phyloP scores from a whole-genome alignment of 2,888 invertebrate species.

The Nephrotoma flavescens region DNA sequence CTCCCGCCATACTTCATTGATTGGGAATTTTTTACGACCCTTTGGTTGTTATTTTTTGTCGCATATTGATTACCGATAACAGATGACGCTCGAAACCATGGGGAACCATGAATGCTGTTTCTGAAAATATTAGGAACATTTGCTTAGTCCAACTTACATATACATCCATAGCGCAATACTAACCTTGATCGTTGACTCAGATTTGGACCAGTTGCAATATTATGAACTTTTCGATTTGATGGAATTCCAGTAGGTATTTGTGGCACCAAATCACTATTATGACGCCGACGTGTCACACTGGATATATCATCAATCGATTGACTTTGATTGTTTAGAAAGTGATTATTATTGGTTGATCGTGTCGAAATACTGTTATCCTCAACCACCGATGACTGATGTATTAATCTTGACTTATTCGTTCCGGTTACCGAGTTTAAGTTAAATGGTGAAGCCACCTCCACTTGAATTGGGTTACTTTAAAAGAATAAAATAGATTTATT shows the following conservation, averaged over 20 bases:
- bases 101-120: background rate
- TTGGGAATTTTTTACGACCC: background rate
- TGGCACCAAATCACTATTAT: background rate
- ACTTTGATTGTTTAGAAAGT: background rate
- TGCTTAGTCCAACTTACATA: no score
- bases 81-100: background rate
- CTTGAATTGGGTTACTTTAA: background rate
- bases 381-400: background rate
- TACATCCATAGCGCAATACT: background rate
- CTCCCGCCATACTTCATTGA: background rate
- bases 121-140: background rate
- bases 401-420: background rate
- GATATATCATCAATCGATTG: background rate
- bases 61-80: background rate
- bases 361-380: background rate
- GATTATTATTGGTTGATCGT: background rate
- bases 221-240: background rate
- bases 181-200: background rate
- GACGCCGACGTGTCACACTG: background rate
- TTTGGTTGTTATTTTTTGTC: background rate
- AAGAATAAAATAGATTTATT: background rate
- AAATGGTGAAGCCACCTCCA: conserved; percentile 5
- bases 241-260: background rate
- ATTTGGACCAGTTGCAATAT: background rate
- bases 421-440: background rate